These are phyloP conservation scores for Rhamnusium bicolor DNA, from an alignment of 2,888 invertebrate species.

Conservation along the genomic window DNA sequence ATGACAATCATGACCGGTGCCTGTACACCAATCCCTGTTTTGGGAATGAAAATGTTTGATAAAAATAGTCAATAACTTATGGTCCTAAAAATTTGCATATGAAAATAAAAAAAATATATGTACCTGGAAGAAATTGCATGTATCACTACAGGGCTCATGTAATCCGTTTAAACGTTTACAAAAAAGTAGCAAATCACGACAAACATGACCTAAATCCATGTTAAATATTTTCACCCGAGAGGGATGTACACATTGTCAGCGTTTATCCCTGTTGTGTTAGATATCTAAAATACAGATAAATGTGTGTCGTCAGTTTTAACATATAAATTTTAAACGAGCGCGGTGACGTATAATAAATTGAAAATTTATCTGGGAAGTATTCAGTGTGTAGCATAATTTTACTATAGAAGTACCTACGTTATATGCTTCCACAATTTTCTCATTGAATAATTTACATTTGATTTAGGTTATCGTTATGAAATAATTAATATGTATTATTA, in stretches of 20 bases:
- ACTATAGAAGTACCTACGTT: background rate
- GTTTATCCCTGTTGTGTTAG: background rate
- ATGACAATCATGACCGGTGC: background rate
- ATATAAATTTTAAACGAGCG: background rate
- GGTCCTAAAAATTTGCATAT: background rate
- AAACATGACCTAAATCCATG: slow-evolving; percentile 27
- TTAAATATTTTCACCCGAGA: slow-evolving; percentile 6
- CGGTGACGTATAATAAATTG: slow-evolving; percentile 1
- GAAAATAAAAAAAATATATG: background rate
- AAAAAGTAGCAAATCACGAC: slow-evolving; percentile 25
- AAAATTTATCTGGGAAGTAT: background rate
- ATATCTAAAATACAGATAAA: background rate
- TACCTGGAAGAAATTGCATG: background rate
- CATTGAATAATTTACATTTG: too few relatives aligned
- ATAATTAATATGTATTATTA: background rate
- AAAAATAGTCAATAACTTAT: background rate
- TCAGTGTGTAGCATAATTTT: too few relatives aligned
- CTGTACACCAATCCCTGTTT: background rate
- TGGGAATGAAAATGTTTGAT: background rate
- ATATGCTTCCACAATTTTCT: too few relatives aligned
- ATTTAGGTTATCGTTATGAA: too few relatives aligned
- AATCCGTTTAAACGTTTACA: slow-evolving; percentile 3
- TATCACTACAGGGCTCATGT: background rate
- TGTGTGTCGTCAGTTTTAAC: background rate
- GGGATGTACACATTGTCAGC: background rate